A percentile compares a stretch with the other conserved stretches of the same genome.
Evolutionary conservation across 2,797 vertebrate species (phyloP).

Genomic region (Sebastes iracundus): DNA sequence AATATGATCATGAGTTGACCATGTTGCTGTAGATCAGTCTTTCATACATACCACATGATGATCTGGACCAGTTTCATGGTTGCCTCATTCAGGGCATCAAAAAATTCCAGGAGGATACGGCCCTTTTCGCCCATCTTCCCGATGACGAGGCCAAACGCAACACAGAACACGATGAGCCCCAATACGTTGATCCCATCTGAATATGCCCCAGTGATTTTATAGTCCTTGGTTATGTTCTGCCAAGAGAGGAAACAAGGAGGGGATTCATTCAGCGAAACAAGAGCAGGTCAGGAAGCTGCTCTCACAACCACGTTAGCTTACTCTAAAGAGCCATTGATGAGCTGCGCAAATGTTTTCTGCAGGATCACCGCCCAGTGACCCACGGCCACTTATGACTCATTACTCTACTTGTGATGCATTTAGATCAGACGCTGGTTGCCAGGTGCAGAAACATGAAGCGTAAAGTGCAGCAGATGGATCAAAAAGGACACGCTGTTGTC

Average conservation of each 20-base stretch:
- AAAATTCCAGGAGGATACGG: slow-evolving; percentile 94
- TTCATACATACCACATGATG: slow-evolving; percentile 93
- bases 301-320: slow-evolving; percentile 20
- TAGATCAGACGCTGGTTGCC: slow-evolving; percentile 3
- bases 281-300: slow-evolving; percentile 29
- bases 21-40: neutral
- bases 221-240: slow-evolving; percentile 94
- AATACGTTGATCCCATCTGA: slow-evolving; percentile 94
- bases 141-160: slow-evolving; percentile 96
- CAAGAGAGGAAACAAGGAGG: slow-evolving; percentile 21
- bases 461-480: slow-evolving; percentile 13
- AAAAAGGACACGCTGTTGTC: slow-evolving; percentile 15
- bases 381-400: slow-evolving; percentile 10
- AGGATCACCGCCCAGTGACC: slow-evolving; percentile 20
- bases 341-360: slow-evolving; percentile 12
- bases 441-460: slow-evolving; percentile 43
- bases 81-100: slow-evolving; percentile 94
- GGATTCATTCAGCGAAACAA: neutral
- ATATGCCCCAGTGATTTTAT: slow-evolving; percentile 89
- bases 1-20: neutral
- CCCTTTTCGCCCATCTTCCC: slow-evolving; percentile 98
- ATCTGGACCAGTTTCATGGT: slow-evolving; percentile 98
- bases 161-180: slow-evolving; percentile 95
- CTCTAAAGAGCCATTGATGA: slow-evolving; percentile 52
- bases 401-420: slow-evolving; percentile 16